A percentile compares a stretch with the other conserved stretches of the same genome.
These are phyloP conservation scores for Condylostylus longicornis DNA, from an alignment of 1,140 invertebrate genomes.

Conservation along the genomic window DNA sequence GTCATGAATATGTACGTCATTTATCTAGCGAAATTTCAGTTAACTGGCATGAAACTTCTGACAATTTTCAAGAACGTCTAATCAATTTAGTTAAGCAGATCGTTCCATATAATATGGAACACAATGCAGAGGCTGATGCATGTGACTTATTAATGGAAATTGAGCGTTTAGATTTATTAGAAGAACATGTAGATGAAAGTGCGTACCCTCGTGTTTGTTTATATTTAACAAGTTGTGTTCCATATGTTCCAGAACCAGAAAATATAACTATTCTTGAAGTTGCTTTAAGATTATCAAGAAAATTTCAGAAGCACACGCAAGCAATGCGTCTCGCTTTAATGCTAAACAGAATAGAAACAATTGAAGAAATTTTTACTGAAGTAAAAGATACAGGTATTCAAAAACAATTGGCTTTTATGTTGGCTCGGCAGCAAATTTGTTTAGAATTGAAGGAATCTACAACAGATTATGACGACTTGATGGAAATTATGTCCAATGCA, in stretches of 20 bases:
- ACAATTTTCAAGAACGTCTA: slow-evolving; percentile 43
- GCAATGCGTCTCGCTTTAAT: slow-evolving; percentile 90
- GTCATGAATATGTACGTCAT: slow-evolving; percentile 92
- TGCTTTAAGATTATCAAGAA: slow-evolving; percentile 74
- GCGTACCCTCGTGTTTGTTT: slow-evolving; percentile 89
- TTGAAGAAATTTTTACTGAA: slow-evolving; percentile 24
- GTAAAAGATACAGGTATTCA: slow-evolving; percentile 28
- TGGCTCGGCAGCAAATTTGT: slow-evolving; percentile 91
- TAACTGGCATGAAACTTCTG: slow-evolving; percentile 69
- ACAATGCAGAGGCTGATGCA: slow-evolving; percentile 98
- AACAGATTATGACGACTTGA: slow-evolving; percentile 72
- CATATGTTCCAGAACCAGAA: slow-evolving; percentile 96
- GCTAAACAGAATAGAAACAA: slow-evolving; percentile 57
- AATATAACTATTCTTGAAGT: slow-evolving; percentile 78
- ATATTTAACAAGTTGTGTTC: slow-evolving; percentile 87
- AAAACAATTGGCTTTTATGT: slow-evolving; percentile 95
- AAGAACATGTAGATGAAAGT: slow-evolving; percentile 82
- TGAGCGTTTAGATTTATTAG: slow-evolving; percentile 76
- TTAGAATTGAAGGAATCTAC: slow-evolving; percentile 53
- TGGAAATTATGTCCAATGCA: slow-evolving; percentile 93
- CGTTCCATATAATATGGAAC: slow-evolving; percentile 93
- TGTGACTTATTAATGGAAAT: slow-evolving; percentile 99
- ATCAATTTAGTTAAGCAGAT: slow-evolving; percentile 72
- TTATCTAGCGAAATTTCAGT: slow-evolving; percentile 85
- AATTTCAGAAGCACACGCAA: slow-evolving; percentile 87